phyloP scores from a whole-genome alignment of 2,113 vertebrate species.

The Tylochromis polylepis region DNA sequence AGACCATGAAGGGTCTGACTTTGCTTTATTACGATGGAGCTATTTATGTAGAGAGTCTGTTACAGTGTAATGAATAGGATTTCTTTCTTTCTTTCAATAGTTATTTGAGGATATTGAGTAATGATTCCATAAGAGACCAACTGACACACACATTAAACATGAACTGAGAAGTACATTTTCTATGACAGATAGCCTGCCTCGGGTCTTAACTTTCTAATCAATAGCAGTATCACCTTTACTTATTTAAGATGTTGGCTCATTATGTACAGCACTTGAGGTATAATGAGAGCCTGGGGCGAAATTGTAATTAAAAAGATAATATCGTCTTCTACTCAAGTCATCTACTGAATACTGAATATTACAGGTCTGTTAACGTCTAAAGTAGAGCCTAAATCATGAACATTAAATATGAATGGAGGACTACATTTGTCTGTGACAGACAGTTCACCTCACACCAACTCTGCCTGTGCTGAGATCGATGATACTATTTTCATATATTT shows the following conservation, averaged over 20 bases:
- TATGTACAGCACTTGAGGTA: slow-evolving; percentile 52
- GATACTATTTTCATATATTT: slow-evolving; percentile 20
- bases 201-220: slow-evolving; percentile 46
- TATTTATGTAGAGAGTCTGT: not conserved
- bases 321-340: slow-evolving; percentile 47
- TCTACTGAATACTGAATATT: slow-evolving; percentile 40
- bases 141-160: slow-evolving; percentile 13
- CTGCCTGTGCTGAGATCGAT: not conserved
- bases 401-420: slow-evolving; percentile 22
- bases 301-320: slow-evolving; percentile 67
- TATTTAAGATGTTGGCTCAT: slow-evolving; percentile 67
- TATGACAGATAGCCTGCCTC: slow-evolving; percentile 51
- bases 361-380: not conserved
- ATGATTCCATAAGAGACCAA: slow-evolving; percentile 32
- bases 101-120: slow-evolving; percentile 41
- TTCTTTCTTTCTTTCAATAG: slow-evolving; percentile 1
- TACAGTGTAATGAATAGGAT: slow-evolving; percentile 19
- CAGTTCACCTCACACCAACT: not conserved
- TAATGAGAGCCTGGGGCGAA: slow-evolving; percentile 52
- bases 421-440: not conserved
- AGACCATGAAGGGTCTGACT: not conserved
- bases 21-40: not conserved
- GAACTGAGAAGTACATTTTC: slow-evolving; percentile 34
- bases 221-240: slow-evolving; percentile 64
- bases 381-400: not conserved